Evolutionary conservation across 2,113 vertebrate species (phyloP).

Genomic region (Anarrhichthys ocellatus): DNA sequence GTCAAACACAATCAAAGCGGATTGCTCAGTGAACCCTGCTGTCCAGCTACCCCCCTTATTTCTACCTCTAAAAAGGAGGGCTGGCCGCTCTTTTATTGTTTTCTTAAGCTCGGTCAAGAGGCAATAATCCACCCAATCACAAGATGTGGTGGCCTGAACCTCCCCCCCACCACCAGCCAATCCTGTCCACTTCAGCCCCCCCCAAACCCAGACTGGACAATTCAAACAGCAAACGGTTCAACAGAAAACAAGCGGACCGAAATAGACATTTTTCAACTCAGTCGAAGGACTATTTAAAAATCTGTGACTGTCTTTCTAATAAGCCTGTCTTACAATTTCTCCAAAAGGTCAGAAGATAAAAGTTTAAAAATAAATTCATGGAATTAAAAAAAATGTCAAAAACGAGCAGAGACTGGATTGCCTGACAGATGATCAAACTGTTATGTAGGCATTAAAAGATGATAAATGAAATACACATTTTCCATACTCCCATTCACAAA

Average conservation of each 20-base stretch:
- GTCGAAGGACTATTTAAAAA: conserved; percentile 2
- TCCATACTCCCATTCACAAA: conserved; percentile 32
- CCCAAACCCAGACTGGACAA: conserved; percentile 22
- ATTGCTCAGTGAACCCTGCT: conserved; percentile 71
- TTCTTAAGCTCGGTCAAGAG: conserved; percentile 54
- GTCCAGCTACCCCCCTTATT: conserved; percentile 35
- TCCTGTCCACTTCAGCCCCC: conserved; percentile 19
- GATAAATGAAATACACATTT: conserved; percentile 35
- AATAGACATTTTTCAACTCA: conserved; percentile 14
- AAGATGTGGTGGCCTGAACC: conserved; percentile 8
- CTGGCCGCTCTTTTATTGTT: conserved; percentile 39
- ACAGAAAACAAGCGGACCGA: conserved; percentile 47
- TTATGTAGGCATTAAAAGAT: conserved; percentile 38
- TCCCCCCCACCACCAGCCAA: conserved; percentile 48
- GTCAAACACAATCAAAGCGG: conserved; percentile 69
- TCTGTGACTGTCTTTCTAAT: conserved; percentile 7
- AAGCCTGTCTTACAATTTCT: not conserved
- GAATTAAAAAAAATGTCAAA: conserved; percentile 14
- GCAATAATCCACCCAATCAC: conserved; percentile 69
- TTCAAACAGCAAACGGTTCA: conserved; percentile 31
- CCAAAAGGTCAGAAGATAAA: not conserved
- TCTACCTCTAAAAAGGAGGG: conserved; percentile 17
- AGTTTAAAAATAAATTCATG: conserved; percentile 11
- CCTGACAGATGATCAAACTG: not conserved
- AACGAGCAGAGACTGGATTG: not conserved